Evolutionary conservation across 2,797 vertebrate species (phyloP).

Genomic region (Mallotus villosus): DNA sequence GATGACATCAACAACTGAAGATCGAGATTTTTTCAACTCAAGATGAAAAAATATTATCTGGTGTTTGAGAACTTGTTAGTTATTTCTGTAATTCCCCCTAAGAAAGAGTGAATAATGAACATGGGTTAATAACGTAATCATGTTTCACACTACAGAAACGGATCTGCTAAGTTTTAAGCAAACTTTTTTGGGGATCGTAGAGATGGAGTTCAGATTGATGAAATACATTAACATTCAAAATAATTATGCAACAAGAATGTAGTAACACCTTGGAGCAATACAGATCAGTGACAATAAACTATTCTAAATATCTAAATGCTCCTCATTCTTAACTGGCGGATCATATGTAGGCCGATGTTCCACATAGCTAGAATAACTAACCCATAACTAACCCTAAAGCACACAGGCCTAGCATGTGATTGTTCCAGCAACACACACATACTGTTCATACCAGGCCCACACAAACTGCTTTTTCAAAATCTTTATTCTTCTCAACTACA

Average conservation of each 20-base stretch:
- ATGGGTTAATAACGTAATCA: too few species aligned
- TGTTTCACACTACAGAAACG: not conserved
- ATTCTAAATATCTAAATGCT: not conserved
- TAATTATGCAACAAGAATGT: too few species aligned
- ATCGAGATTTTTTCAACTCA: not conserved
- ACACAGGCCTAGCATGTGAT: not conserved
- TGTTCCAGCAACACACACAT: not conserved
- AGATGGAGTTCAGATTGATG: not conserved
- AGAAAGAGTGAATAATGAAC: too few species aligned
- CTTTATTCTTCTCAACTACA: constrained; percentile 73
- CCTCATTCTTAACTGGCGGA: not conserved
- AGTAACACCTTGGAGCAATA: not conserved
- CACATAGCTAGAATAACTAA: not conserved
- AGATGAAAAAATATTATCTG: too few species aligned
- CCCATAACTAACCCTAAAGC: not conserved
- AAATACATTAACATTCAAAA: not conserved
- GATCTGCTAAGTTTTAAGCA: too few species aligned
- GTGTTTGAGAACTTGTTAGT: too few species aligned
- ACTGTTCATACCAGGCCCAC: not conserved
- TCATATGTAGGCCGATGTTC: not conserved
- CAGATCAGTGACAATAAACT: not conserved
- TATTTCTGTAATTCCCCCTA: too few species aligned
- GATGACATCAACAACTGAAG: not conserved
- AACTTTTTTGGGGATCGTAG: not conserved
- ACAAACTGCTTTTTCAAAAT: constrained; percentile 57